A percentile compares a stretch with the other conserved stretches of the same genome.
Conservation (phyloP, 2,888 invertebrate species). For the Chydorus sphaericus region DNA sequence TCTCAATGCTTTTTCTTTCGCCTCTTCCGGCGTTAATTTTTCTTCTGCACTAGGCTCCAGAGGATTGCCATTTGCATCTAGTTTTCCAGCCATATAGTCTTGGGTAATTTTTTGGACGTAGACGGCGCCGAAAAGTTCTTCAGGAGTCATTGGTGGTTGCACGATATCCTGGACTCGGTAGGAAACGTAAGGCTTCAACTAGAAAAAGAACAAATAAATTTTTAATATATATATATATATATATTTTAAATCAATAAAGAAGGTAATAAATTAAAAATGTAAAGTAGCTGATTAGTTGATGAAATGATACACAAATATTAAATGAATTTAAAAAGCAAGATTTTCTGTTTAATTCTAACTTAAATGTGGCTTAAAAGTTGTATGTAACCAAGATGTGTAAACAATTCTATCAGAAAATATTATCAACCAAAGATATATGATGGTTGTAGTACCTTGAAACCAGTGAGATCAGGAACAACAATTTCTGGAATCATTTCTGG, state of each 20-base stretch:
- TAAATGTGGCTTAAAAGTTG: too few species aligned
- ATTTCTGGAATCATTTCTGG: conserved; percentile 85
- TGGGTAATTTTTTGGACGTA: conserved; percentile 62
- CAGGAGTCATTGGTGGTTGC: conserved; percentile 66
- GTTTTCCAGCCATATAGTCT: conserved; percentile 54
- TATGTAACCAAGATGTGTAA: too few species aligned
- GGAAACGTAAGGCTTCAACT: conserved; percentile 86
- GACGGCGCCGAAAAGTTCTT: conserved; percentile 64
- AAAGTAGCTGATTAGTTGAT: neutral
- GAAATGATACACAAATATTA: neutral
- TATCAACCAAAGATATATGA: too few species aligned
- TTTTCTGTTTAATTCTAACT: too few species aligned
- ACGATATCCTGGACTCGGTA: conserved; percentile 60
- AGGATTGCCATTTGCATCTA: conserved; percentile 51
- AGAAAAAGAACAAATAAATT: conserved; percentile 24
- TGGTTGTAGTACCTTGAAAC: conserved; percentile 48
- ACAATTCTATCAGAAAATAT: too few species aligned
- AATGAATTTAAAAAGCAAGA: neutral
- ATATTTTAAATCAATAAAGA: neutral
- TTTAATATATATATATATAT: neutral
- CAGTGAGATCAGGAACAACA: conserved; percentile 75
- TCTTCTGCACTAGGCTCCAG: conserved; percentile 57
- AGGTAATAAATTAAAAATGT: neutral
- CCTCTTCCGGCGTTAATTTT: conserved; percentile 52
- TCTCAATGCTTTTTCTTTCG: conserved; percentile 47